phyloP scores from a whole-genome alignment of 2,797 vertebrate genomes.

The Chloroceryle amazona region DNA sequence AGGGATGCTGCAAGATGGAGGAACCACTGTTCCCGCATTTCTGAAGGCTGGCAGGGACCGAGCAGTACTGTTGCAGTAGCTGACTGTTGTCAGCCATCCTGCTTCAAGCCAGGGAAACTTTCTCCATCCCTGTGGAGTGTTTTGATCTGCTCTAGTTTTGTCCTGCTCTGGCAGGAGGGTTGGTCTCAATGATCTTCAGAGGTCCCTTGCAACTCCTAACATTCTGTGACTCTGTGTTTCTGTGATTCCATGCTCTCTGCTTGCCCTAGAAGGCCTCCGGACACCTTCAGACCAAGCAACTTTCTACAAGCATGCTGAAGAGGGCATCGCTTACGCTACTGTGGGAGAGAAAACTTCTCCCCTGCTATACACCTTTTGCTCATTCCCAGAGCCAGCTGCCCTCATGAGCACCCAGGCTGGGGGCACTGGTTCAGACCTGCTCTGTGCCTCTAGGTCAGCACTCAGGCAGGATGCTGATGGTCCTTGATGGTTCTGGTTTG shows the following conservation, averaged over 20 bases:
- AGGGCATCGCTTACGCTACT: fast-evolving
- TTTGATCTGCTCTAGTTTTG: neutral
- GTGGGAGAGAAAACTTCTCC: neutral
- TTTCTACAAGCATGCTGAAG: neutral
- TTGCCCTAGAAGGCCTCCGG: neutral
- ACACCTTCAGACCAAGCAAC: neutral
- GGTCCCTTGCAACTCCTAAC: too few relatives aligned
- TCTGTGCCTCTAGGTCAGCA: neutral
- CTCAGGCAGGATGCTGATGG: neutral
- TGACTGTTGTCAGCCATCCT: neutral
- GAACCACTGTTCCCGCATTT: fast-evolving
- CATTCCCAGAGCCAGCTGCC: neutral
- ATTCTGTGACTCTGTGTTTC: too few relatives aligned
- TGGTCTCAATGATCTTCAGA: too few relatives aligned
- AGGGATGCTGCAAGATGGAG: neutral
- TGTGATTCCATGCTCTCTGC: neutral
- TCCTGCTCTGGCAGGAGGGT: too few relatives aligned
- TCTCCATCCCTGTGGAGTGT: neutral
- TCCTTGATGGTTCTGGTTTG: neutral
- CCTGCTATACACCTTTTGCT: fast-evolving
- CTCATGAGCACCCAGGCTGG: fast-evolving
- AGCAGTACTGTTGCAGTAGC: neutral
- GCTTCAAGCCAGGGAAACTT: neutral
- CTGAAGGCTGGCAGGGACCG: neutral
- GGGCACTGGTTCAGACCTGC: neutral